These are phyloP conservation scores for Xestia xanthographa DNA, from an alignment of 2,888 invertebrate genomes.

Conservation along the genomic window DNA sequence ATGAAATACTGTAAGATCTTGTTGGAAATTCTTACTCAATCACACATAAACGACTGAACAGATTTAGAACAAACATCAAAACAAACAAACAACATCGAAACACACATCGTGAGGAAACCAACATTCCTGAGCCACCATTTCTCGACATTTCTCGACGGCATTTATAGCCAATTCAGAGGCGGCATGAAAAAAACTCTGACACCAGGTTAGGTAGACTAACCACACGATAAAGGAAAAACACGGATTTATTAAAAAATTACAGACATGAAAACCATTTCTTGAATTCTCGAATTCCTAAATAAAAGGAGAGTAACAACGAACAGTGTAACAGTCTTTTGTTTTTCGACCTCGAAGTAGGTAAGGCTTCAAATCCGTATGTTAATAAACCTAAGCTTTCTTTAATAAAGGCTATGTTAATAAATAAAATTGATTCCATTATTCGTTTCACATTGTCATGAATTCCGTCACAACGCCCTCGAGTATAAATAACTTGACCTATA, in stretches of 20 bases:
- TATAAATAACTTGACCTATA: slow-evolving; percentile 7
- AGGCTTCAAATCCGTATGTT: neutral
- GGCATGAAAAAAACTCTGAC: too few relatives aligned
- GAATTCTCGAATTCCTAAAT: neutral
- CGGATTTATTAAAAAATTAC: neutral
- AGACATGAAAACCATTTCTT: neutral
- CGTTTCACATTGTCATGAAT: slow-evolving; percentile 1
- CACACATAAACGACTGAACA: neutral
- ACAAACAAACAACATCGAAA: too few relatives aligned
- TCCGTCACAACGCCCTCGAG: neutral
- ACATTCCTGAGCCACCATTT: too few relatives aligned
- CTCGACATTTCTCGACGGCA: too few relatives aligned
- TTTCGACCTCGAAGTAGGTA: neutral
- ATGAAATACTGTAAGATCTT: neutral
- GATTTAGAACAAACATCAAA: neutral
- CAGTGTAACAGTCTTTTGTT: neutral
- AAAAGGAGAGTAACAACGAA: neutral
- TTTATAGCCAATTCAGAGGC: too few relatives aligned
- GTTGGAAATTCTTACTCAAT: neutral
- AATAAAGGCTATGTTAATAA: neutral
- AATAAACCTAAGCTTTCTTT: neutral
- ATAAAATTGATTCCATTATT: neutral
- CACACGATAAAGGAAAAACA: too few relatives aligned
- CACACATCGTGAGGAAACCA: too few relatives aligned
- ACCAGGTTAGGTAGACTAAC: too few relatives aligned